phyloP scores from a whole-genome alignment of 2,113 vertebrate genomes.

The Antechinus flavipes region DNA sequence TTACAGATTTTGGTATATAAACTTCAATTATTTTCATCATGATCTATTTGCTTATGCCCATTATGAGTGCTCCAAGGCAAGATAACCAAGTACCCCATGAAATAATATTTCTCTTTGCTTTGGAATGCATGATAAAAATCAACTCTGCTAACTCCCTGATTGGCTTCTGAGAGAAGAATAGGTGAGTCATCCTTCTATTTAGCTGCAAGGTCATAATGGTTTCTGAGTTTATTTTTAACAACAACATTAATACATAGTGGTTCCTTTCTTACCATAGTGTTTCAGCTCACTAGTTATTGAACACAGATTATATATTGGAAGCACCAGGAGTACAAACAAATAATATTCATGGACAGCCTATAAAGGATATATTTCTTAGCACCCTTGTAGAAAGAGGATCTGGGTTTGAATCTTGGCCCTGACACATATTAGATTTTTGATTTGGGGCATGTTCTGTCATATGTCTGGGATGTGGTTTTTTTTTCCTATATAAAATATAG shows the following conservation, averaged over 20 bases:
- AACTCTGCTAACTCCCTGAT: not conserved
- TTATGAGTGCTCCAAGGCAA: not conserved
- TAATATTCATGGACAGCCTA: not conserved
- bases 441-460: not conserved
- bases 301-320: not conserved
- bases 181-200: not conserved
- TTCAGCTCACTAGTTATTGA: not conserved
- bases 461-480: not conserved
- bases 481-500: not conserved
- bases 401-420: not conserved
- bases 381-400: not conserved
- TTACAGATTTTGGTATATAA: not conserved
- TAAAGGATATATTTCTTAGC: not conserved
- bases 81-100: not conserved
- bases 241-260: not conserved
- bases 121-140: not conserved
- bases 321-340: not conserved
- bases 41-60: not conserved
- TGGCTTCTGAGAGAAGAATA: not conserved
- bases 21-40: not conserved
- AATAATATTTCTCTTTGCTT: not conserved
- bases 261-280: not conserved
- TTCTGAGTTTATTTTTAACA: slow-evolving; percentile 6
- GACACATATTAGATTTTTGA: not conserved
- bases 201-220: not conserved